Evolutionary conservation across 2,113 vertebrate genomes (phyloP), one percentile per base, ranked within the genome.

Genomic region (Reinhardtius hippoglossoides): DNA sequence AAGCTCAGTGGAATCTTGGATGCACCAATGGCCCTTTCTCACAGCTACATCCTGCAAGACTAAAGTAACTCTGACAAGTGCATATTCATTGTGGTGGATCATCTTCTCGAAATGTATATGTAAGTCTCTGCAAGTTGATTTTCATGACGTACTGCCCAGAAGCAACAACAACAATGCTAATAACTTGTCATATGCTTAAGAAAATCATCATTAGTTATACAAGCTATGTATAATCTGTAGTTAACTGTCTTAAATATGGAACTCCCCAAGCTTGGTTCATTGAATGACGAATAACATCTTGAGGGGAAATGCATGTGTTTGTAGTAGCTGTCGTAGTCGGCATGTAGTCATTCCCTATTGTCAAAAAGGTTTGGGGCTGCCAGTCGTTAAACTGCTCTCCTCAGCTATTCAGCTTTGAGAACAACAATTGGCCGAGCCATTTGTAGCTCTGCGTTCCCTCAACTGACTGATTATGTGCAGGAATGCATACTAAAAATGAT

Each of bases 381-480:
- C 87, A 48, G 59, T 76, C 64, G 78, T 84, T 31, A 87, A 89
- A 89, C 72, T 82, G 86, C 89, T 81, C 82, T 81, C 67, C 80
- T 92, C 87, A 90, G 90, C 88, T 85, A 27, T 92, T 92, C 82
- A 78, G 66, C 73, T 54, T 73, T 56, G 75, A 77, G 71, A 85
- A 87, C 84, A 91, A 90, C 88, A 90, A 82, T 87, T 76, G 84
- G 46, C 65, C 27, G 52, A 80, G 75, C 86, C 85, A 74, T 90
- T 91, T 89, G 83, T 90, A 83, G 79, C 64, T 64, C 80, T 67
- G 74, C 88, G 66, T 82, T 80, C 84, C 74, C 59, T 75, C 59
- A 76, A 78, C 77, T 81, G 82, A 75, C 75, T 72, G 71, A 90
- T 85, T 81, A 74, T 88, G 70, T 87, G 76, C 76, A 87, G 84